A percentile compares a stretch with the other conserved stretches of the same genome.
Evolutionary conservation across 37 sponge, comb jelly and placozoan genomes (phyloP).

Genomic region (Geodia barretti): DNA sequence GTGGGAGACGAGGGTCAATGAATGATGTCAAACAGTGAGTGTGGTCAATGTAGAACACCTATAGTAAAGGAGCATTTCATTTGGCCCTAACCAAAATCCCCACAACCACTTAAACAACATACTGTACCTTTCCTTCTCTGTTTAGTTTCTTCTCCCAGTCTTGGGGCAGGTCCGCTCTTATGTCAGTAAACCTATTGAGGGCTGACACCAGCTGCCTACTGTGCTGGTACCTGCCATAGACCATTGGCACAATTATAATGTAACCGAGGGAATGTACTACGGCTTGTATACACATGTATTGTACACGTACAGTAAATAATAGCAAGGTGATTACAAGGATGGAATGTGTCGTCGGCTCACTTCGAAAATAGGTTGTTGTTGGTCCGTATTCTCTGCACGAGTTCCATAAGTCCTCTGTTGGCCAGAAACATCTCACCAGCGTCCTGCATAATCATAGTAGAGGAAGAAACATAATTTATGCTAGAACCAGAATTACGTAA

Average conservation of each 20-base stretch:
- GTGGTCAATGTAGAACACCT: constrained; percentile 92
- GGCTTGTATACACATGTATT: neutral
- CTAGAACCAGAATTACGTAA: too few relatives aligned
- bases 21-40: constrained; percentile 66
- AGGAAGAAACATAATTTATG: too few relatives aligned
- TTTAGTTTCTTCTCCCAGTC: constrained; percentile 89
- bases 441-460: constrained; percentile 5
- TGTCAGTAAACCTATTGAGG: constrained; percentile 73
- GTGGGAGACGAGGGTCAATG: constrained; percentile 90
- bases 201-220: constrained; percentile 71
- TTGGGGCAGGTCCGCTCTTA: constrained; percentile 53
- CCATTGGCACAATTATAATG: constrained; percentile 5
- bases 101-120: neutral
- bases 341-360: constrained; percentile 21
- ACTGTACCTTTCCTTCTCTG: constrained; percentile 66
- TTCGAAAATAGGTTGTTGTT: constrained; percentile 69
- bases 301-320: neutral
- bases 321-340: neutral
- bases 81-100: neutral
- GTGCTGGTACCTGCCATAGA: constrained; percentile 71
- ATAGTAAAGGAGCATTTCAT: neutral
- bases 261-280: neutral
- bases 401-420: constrained; percentile 75
- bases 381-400: constrained; percentile 72
- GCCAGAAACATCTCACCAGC: constrained; percentile 65